These are phyloP conservation scores for Caenorhabditis brenneri DNA, from an alignment of 1,140 invertebrate genomes.

Conservation along the genomic window DNA sequence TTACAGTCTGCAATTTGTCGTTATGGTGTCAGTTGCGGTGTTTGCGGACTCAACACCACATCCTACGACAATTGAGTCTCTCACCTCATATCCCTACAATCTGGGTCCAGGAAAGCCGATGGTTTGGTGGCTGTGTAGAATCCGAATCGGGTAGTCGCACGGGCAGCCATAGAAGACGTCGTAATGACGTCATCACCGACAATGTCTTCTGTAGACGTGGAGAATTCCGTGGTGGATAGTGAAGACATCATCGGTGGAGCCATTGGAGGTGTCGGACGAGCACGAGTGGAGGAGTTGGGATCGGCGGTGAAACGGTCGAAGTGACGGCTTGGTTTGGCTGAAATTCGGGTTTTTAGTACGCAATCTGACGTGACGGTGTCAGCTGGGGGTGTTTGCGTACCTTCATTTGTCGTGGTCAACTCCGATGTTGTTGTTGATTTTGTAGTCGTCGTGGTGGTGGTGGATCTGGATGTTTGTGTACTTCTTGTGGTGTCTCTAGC, in stretches of 20 bases:
- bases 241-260: background rate
- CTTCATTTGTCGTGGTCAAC: constrained; percentile 11
- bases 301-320: constrained; percentile 14
- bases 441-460: background rate
- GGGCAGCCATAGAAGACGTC: background rate
- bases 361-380: too few species aligned
- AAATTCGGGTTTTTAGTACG: too few species aligned
- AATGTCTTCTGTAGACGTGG: constrained; percentile 11
- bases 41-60: too few species aligned
- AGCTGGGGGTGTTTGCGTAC: too few species aligned
- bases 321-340: background rate
- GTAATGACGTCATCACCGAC: background rate
- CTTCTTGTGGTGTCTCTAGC: constrained; percentile 14
- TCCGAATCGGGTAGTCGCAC: background rate
- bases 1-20: too few species aligned
- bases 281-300: background rate
- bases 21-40: too few species aligned
- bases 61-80: too few species aligned
- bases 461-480: background rate
- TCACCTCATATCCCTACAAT: constrained; percentile 52
- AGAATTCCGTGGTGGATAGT: background rate
- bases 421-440: background rate
- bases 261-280: constrained; percentile 24
- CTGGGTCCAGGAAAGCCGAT: constrained; percentile 41
- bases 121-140: constrained; percentile 44